phyloP scores from a whole-genome alignment of 1,140 invertebrate genomes.

The Orius laevigatus region DNA sequence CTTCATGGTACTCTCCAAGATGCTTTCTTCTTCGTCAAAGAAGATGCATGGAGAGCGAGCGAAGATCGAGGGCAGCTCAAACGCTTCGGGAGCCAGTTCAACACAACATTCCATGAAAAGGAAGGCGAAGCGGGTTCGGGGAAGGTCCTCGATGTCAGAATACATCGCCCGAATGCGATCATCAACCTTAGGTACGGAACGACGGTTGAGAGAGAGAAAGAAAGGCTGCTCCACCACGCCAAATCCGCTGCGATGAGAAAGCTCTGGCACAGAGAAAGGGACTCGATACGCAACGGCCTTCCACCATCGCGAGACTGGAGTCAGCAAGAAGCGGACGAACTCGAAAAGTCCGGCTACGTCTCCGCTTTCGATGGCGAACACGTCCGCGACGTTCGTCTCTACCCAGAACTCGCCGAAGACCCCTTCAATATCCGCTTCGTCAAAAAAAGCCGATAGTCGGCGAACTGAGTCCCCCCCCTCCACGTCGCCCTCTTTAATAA shows the following conservation, averaged over 20 bases:
- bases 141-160: slow-evolving; percentile 60
- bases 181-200: slow-evolving; percentile 79
- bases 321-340: slow-evolving; percentile 65
- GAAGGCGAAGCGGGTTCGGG: slow-evolving; percentile 35
- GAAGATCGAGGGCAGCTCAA: slow-evolving; percentile 79
- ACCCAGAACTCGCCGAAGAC: slow-evolving; percentile 86
- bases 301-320: slow-evolving; percentile 48
- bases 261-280: slow-evolving; percentile 77
- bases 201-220: slow-evolving; percentile 70
- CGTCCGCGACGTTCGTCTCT: slow-evolving; percentile 71
- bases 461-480: not conserved
- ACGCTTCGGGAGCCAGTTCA: slow-evolving; percentile 73
- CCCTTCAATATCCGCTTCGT: slow-evolving; percentile 84
- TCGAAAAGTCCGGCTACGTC: slow-evolving; percentile 58
- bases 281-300: slow-evolving; percentile 54
- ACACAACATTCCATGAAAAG: slow-evolving; percentile 80
- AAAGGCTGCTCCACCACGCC: slow-evolving; percentile 73
- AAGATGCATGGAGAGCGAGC: slow-evolving; percentile 68
- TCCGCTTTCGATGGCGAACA: slow-evolving; percentile 78
- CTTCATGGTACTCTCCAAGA: slow-evolving; percentile 79
- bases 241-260: slow-evolving; percentile 68
- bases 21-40: slow-evolving; percentile 89
- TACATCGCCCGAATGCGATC: slow-evolving; percentile 64
- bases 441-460: slow-evolving; percentile 39
- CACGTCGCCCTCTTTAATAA: not conserved